phyloP scores from a whole-genome alignment of 2,797 vertebrate species.

The Echeneis naucrates region DNA sequence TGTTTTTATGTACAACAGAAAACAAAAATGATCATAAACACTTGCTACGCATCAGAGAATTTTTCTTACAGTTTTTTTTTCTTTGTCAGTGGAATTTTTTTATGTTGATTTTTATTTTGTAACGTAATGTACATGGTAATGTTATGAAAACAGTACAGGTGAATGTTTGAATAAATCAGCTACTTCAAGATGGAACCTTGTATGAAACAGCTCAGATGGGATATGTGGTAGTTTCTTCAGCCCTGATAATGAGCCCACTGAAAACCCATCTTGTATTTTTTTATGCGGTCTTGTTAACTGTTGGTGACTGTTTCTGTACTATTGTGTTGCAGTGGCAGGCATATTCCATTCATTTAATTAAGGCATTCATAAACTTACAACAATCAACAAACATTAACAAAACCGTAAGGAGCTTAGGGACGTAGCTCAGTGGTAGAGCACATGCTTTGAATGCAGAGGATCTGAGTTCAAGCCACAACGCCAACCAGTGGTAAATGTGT shows the following conservation, averaged over 20 bases:
- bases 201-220: not conserved
- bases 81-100: constrained; percentile 35
- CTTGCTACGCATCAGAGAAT: constrained; percentile 24
- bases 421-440: no score
- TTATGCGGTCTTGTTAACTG: not conserved
- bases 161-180: constrained; percentile 70
- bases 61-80: constrained; percentile 23
- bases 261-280: not conserved
- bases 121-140: constrained; percentile 28
- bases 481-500: no score
- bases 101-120: constrained; percentile 49
- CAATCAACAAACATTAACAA: not conserved
- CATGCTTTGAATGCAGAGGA: no score
- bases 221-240: not conserved
- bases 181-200: constrained; percentile 1
- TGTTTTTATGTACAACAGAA: constrained; percentile 41
- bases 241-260: not conserved
- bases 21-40: constrained; percentile 32
- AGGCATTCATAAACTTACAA: no score
- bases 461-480: no score
- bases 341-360: no score
- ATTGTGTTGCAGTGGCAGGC: not conserved
- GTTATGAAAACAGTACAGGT: constrained; percentile 50
- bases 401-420: no score
- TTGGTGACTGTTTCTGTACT: not conserved